Evolutionary conservation across 92 coral and sea anemone species (phyloP).

Genomic region (Porites divaricata): DNA sequence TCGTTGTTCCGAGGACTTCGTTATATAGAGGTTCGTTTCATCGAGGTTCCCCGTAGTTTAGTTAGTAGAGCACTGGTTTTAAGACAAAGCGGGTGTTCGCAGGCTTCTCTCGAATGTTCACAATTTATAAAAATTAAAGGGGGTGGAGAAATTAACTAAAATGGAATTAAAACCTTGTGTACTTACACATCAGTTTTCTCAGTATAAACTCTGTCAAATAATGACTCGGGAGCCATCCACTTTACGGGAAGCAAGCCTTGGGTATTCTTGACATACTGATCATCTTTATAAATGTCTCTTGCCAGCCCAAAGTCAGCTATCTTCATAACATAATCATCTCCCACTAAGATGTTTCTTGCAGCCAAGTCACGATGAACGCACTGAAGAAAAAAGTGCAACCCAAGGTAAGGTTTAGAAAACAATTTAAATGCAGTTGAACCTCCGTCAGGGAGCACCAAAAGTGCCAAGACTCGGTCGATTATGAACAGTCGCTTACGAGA

Average conservation of each 20-base stretch:
- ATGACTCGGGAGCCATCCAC: conserved; percentile 96
- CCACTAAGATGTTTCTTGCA: conserved; percentile 27
- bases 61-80: no score
- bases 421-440: background rate
- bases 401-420: background rate
- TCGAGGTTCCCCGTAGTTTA: no score
- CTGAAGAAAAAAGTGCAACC: background rate
- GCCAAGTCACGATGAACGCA: conserved; percentile 37
- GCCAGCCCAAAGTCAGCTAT: conserved; percentile 37
- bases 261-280: conserved; percentile 84
- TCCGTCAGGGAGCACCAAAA: background rate
- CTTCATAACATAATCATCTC: conserved; percentile 15
- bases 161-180: background rate
- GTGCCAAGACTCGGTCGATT: no score
- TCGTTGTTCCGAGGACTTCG: no score
- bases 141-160: no score
- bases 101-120: no score
- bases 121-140: no score
- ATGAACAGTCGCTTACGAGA: no score
- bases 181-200: conserved; percentile 96
- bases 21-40: no score
- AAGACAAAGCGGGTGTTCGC: no score
- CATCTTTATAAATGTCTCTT: conserved; percentile 68
- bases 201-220: conserved; percentile 86
- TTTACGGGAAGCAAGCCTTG: conserved; percentile 85